These are phyloP conservation scores for Oostethus manadensis DNA, from an alignment of 2,113 vertebrate species.

Conservation along the genomic window DNA sequence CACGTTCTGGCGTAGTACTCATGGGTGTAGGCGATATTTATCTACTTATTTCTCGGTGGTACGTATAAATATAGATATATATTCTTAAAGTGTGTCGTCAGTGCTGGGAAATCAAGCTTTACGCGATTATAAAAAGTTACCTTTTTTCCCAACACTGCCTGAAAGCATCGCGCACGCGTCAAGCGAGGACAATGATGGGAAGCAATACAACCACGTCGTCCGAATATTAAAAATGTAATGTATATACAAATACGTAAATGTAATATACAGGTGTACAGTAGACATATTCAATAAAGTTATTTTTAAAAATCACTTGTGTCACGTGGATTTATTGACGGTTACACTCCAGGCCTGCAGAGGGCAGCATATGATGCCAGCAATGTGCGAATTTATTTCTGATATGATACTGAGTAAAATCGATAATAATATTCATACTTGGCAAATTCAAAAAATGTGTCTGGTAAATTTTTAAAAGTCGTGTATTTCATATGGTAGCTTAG, in stretches of 20 bases:
- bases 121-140: constrained; percentile 6
- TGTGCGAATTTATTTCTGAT: too few relatives aligned
- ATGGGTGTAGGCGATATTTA: constrained; percentile 51
- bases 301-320: constrained; percentile 48
- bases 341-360: too few relatives aligned
- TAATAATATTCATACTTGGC: too few relatives aligned
- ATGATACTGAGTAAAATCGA: too few relatives aligned
- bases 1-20: constrained; percentile 53
- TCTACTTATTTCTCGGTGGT: constrained; percentile 63
- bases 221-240: constrained; percentile 55
- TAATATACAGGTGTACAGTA: constrained; percentile 59
- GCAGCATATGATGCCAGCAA: too few relatives aligned
- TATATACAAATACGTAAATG: constrained; percentile 51
- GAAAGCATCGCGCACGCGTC: not conserved
- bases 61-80: constrained; percentile 29
- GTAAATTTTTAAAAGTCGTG: too few relatives aligned
- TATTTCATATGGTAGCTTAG: too few relatives aligned
- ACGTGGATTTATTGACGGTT: constrained; percentile 22
- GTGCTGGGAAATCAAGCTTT: constrained; percentile 13
- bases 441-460: too few relatives aligned
- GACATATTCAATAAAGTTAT: constrained; percentile 69
- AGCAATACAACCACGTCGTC: constrained; percentile 68
- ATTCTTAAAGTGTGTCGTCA: constrained; percentile 43
- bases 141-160: constrained; percentile 25
- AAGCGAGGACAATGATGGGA: constrained; percentile 41